Percentiles rank a stretch among this genome's conserved stretches.
phyloP scores from a whole-genome alignment of 2,113 vertebrate genomes.

The Pardalotus punctatus region DNA sequence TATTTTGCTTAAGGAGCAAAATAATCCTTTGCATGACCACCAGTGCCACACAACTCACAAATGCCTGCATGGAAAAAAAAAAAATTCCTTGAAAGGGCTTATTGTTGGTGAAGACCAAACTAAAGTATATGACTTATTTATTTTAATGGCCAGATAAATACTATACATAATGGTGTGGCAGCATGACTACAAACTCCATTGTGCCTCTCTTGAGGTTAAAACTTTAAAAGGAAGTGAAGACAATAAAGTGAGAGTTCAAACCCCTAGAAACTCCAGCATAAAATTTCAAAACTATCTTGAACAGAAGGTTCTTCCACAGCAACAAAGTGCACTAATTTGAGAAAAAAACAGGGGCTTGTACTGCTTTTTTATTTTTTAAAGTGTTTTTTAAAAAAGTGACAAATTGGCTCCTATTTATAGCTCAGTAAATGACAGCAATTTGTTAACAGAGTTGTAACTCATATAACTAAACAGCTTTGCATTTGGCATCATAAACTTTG shows the following conservation, averaged over 20 bases:
- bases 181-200: background rate
- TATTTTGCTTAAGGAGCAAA: background rate
- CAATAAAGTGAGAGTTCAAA: background rate
- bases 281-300: background rate
- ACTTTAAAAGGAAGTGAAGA: background rate
- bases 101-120: constrained; percentile 74
- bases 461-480: background rate
- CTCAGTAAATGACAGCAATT: background rate
- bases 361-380: background rate
- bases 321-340: background rate
- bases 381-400: background rate
- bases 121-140: background rate
- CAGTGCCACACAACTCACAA: background rate
- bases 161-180: constrained; percentile 68
- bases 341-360: background rate
- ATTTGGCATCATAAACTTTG: background rate
- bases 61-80: background rate
- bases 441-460: background rate
- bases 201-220: background rate
- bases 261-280: background rate
- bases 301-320: background rate
- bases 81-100: constrained; percentile 63
- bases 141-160: constrained; percentile 83
- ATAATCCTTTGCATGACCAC: background rate
- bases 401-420: background rate